Base-by-base conservation (phyloP, 37 sponge, comb jelly and placozoan species). In the Aplysina aerophoba region DNA sequence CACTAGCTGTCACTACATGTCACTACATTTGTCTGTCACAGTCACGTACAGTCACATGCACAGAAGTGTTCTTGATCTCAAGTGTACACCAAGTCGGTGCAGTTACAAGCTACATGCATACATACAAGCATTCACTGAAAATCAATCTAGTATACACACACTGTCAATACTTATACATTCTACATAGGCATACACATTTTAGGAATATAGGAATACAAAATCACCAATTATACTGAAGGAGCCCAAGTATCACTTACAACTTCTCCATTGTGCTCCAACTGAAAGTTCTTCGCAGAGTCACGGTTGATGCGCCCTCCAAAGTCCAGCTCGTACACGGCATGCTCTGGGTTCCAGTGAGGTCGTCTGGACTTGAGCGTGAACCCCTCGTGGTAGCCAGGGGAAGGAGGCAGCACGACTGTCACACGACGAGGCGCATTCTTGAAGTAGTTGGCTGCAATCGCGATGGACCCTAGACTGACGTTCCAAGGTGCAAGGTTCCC, bases 261-360 rank as follows among this genome's bases (percentile, higher is more conserved):
- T 85, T 81, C 35, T n/a, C 50, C 86, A 72, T 81, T 60, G 21
- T 30, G 1, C 31, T 85, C 82, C 25, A 89, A 14, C 77, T 89
- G 90, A 50, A 85, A 81, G 66, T 89, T 89, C 82, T 89, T 89
- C 71, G 81, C 69, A 11, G 85, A 85, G 33, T 89, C 90, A 16
- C 64, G 28, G 59, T 41, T 85, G 2, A 89, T 66, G 22, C 90
- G 39, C 14, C 85, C 90, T 21, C 85, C 85, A 85, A 85, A 85
- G 55, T 89, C 90, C 0, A 89, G 64, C 65, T 85, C 85, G 36
- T 71, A 89, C 1, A 85, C 64, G 13, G 67, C 54, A 36, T 5
- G 79, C 38, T 44, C 0, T 33, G 34, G 53, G 55, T 85, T 89
- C 90, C 90, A 89, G n/a, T 81, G 66, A n/a, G 90, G 82, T 28